Base-by-base conservation (phyloP, 2,113 vertebrate species). In the Pleuronectes platessa region DNA sequence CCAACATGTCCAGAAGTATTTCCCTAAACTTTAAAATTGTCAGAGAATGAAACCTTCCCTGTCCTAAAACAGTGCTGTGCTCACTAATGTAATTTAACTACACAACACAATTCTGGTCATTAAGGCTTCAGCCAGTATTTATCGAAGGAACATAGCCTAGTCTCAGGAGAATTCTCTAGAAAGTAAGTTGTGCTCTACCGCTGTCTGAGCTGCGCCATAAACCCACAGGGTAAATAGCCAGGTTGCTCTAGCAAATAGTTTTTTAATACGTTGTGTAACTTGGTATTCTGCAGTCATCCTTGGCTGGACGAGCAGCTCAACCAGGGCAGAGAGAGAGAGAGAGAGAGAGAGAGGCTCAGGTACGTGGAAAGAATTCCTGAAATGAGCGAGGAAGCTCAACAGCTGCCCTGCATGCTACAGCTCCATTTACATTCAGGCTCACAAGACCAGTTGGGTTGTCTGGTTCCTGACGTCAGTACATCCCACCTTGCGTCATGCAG, bases 301-400 rank as follows among this genome's bases (percentile, higher is more conserved):
- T 7, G 31, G 31, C 31, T 31, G 1, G 31, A 31, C 31, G 31
- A 31, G 5, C 5, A 31, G 31, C 31, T 31, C 31, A 31, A 31
- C 31, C 58, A 55, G 75, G 70, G 76, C 7, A 69, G 60, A 68
- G 62, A 85, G 76, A 77, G 35, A 13, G 6, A n/a, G n/a, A 24
- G 24, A 69, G 60, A 68, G 62, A 85, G 76, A 77, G 35, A 13
- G 6, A n/a, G n/a, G 63, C 72, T 67, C 83, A 78, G 75, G 83
- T 88, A 88, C 73, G 68, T 79, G 79, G 68, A 58, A 59, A 40
- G 71, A 83, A 90, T 92, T 89, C 84, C 86, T 86, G 61, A 81
- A 67, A 27, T 37, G 64, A 79, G 67, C 42, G 10, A 35, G 24
- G 24, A 53, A 2, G 60, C 49, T 66, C 67, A 8, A 69, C 54